Evolutionary conservation across 2,113 vertebrate species (phyloP), one percentile per base, ranked within the genome.

Genomic region (Eurypyga helias): DNA sequence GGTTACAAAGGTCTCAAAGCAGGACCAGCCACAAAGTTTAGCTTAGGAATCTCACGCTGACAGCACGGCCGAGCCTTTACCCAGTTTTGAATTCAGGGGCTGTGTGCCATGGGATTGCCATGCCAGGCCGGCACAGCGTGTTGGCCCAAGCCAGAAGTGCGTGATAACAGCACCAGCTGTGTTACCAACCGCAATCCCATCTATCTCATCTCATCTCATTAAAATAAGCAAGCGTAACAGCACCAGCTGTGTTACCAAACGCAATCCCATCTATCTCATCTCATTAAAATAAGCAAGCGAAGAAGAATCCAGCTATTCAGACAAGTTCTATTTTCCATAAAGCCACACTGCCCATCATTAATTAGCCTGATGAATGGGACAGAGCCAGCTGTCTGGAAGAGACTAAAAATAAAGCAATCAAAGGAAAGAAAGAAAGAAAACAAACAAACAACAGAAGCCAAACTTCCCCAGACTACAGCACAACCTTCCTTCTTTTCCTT

Each of bases 291-390:
- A 85, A 80, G 41, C 60, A 86, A 89, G 69, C 0, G 0, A 72
- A 84, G 52, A 90, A 86, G 66, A 75, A 92, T 81, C 61, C 49
- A 78, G 77, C 76, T 94, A 86, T 81, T 97, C 65, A 90, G 83
- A 67, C 21, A 84, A 84, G 80, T 76, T 67, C 76, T 79, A 2
- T 95, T 95, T 92, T 93, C 94, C 48, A 43, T 87, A 64, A 26
- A 86, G 38, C 64, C 70, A 61, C 20, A 8, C 33, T 41, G 75
- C 69, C 77, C 69, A 36, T 75, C 83, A 89, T 87, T 73, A 93
- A 94, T 95, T 95, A 94, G 76, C 48, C 64, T 89, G 67, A 87
- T 93, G 92, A 95, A 94, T 84, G 73, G 72, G 83, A 76, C 48
- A 95, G 64, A 92, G 72, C 61, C 92, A 96, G 86, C 83, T 93